These are phyloP conservation scores for Parnassius orleans DNA, from an alignment of 2,888 invertebrate species.

Conservation along the genomic window DNA sequence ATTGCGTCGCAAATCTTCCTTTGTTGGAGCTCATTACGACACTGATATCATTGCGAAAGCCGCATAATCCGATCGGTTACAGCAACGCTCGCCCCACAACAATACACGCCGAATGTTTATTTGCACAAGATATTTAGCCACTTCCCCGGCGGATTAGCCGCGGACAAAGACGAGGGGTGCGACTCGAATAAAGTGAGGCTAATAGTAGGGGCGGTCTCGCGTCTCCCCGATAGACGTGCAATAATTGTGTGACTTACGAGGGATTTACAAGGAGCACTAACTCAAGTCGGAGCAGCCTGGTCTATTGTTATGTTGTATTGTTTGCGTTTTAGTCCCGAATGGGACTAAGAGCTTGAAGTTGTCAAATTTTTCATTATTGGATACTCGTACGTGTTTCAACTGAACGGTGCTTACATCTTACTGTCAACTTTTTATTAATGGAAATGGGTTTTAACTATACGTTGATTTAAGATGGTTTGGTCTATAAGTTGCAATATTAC, in stretches of 20 bases:
- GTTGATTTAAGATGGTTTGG: no score
- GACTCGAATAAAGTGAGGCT: slow-evolving; percentile 52
- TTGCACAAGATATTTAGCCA: slow-evolving; percentile 81
- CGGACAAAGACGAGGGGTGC: slow-evolving; percentile 65
- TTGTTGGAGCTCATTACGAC: slow-evolving; percentile 60
- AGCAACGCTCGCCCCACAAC: slow-evolving; percentile 64
- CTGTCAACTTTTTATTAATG: no score
- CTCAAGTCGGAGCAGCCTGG: slow-evolving; percentile 31
- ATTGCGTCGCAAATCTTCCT: slow-evolving; percentile 46
- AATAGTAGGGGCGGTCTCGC: slow-evolving; percentile 70
- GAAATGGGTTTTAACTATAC: no score
- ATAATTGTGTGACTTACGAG: slow-evolving; percentile 67
- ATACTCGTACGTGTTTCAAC: background rate
- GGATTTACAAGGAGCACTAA: slow-evolving; percentile 50
- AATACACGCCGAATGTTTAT: slow-evolving; percentile 76
- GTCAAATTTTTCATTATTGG: slow-evolving; percentile 4
- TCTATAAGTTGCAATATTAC: no score
- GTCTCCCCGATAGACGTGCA: slow-evolving; percentile 50
- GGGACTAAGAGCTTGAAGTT: background rate
- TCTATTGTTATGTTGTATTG: slow-evolving; percentile 23
- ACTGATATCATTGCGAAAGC: slow-evolving; percentile 60
- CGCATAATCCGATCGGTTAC: slow-evolving; percentile 72
- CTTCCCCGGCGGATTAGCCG: slow-evolving; percentile 76
- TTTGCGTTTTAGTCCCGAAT: slow-evolving; percentile 13
- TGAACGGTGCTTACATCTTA: background rate